Conservation (phyloP, 2,797 vertebrate species). For the Chanos chanos region DNA sequence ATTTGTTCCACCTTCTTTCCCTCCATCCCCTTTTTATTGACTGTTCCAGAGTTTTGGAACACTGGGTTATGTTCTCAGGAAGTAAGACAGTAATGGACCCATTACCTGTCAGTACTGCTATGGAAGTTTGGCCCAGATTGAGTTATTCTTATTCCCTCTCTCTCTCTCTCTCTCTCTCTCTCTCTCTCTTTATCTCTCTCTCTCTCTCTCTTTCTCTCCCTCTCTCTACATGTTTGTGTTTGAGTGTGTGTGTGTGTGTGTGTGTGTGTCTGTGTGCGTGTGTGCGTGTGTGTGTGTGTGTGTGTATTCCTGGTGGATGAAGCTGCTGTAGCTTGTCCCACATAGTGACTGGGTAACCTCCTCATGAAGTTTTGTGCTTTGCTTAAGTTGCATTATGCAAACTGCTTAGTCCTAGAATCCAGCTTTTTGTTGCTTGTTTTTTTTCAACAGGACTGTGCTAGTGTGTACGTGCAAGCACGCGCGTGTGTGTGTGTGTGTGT, state of each 20-base stretch:
- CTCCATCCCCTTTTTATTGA: too few relatives aligned
- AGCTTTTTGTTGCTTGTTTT: neutral
- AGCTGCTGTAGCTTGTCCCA: slow-evolving; percentile 4
- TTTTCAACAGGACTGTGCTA: neutral
- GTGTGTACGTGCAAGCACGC: neutral
- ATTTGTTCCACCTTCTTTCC: too few relatives aligned
- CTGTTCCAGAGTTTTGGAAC: too few relatives aligned
- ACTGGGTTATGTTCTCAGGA: too few relatives aligned
- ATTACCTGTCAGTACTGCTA: too few relatives aligned
- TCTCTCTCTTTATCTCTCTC: too few relatives aligned
- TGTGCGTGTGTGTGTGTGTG: neutral
- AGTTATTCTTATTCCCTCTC: too few relatives aligned
- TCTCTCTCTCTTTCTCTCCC: too few relatives aligned
- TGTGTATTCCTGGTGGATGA: neutral
- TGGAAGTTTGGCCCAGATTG: too few relatives aligned
- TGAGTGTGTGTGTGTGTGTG: slow-evolving; percentile 16
- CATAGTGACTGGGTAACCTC: slow-evolving; percentile 18
- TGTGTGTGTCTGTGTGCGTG: slow-evolving; percentile 17
- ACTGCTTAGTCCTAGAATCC: slow-evolving; percentile 24
- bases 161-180: too few relatives aligned
- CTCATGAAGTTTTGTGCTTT: slow-evolving; percentile 31
- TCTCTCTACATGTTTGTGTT: too few relatives aligned
- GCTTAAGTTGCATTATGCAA: slow-evolving; percentile 7
- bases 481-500: neutral
- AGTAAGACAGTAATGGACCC: too few relatives aligned